Evolutionary conservation across 1,140 invertebrate genomes (phyloP), one percentile per base, ranked within the genome.

Genomic region (Papilio aristodemus): DNA sequence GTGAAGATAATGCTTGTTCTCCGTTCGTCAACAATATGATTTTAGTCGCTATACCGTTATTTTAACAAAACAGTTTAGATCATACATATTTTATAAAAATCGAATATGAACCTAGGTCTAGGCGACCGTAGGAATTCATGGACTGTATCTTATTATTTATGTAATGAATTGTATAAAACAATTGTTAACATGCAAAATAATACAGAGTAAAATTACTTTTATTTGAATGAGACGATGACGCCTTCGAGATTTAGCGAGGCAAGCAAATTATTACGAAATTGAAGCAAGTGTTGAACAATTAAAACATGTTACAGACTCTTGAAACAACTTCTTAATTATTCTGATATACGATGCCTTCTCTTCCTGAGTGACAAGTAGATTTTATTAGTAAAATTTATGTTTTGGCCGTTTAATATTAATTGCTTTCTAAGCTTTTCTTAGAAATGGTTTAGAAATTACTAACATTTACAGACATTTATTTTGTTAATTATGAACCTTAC

Each of bases 221-320:
- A n/a, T n/a, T n/a, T n/a, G n/a, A n/a, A n/a, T n/a, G n/a, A n/a
- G n/a, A n/a, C n/a, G n/a, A n/a, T n/a, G n/a, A n/a, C n/a, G n/a
- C n/a, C n/a, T n/a, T 50, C 19, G 5, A 32, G 27, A 59, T 62
- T 62, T 39, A 19, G 32, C n/a, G 17, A 8, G 37, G 14, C 14
- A 22, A 62, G 59, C 36, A 62, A 19, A 50, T 50, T 7, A 50
- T 32, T 3, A 32, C 27, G 0, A 54, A 54, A 54, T 11, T 54
- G 36, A 4, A 17, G 32, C 14, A 62, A 62, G 14, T 38, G 27
- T 9, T 36, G 59, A 37, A 38, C 11, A 62, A 62, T 62, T 62
- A 62, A 62, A 60, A 62, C 14, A 22, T n/a, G 9, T 38, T 62
- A 62, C 32, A 62, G 1, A 11, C 9, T 38, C 59, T 62, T 38